Conservation (phyloP, 2,113 vertebrate genomes). For the Ophthalmolycus amberensis region DNA sequence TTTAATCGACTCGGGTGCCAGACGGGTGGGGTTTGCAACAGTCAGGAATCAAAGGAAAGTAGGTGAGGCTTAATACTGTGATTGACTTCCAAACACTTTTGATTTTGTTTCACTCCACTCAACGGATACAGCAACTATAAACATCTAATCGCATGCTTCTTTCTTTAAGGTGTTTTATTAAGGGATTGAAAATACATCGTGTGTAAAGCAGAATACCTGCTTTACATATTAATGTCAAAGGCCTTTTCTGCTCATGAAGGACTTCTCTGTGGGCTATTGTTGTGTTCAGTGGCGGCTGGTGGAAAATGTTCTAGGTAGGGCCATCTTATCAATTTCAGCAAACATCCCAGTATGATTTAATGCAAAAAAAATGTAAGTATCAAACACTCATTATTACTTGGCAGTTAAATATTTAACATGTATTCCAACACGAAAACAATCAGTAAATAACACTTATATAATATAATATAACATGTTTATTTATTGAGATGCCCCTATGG, state of each 20-base stretch:
- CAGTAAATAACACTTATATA: no score
- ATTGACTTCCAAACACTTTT: background rate
- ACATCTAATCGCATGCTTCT: background rate
- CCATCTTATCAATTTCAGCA: no score
- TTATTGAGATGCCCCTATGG: no score
- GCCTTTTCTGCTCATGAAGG: background rate
- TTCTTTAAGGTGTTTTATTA: background rate
- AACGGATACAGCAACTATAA: background rate
- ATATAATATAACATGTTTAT: no score
- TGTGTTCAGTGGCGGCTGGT: no score
- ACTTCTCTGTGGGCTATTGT: background rate
- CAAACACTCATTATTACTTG: no score
- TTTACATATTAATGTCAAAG: background rate
- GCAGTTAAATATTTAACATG: no score
- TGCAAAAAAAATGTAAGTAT: no score
- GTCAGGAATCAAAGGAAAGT: background rate
- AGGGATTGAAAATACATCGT: background rate
- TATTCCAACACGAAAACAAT: no score
- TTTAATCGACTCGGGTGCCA: constrained; percentile 7
- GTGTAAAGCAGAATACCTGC: background rate
- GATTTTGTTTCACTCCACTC: background rate
- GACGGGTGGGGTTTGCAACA: constrained; percentile 2
- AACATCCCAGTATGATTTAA: no score
- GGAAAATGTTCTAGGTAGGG: no score
- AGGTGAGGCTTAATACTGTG: background rate